phyloP scores from a whole-genome alignment of 2,113 vertebrate genomes.

The Ictidomys tridecemlineatus region DNA sequence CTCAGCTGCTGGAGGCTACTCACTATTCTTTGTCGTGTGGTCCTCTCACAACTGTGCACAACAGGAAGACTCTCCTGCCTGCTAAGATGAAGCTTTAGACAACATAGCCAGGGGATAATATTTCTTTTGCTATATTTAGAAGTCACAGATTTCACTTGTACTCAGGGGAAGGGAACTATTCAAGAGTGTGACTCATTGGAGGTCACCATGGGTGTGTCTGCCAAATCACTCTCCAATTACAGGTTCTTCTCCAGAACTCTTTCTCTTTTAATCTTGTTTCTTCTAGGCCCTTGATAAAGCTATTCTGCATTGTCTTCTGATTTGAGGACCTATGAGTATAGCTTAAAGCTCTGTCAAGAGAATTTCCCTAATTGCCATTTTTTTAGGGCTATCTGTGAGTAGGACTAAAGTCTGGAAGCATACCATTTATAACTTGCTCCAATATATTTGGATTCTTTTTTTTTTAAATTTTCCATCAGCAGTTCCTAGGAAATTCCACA shows the following conservation, averaged over 20 bases:
- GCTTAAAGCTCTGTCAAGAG: neutral
- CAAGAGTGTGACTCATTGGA: neutral
- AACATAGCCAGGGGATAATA: neutral
- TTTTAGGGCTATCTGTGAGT: neutral
- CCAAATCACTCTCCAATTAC: neutral
- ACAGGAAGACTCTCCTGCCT: neutral
- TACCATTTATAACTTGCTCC: neutral
- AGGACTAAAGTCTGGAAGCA: neutral
- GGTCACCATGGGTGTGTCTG: neutral
- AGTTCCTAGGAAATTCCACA: neutral
- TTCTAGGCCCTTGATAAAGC: neutral
- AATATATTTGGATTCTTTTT: neutral
- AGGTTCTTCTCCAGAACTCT: neutral
- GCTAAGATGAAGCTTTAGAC: neutral
- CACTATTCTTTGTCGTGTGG: neutral
- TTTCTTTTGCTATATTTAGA: slow-evolving; percentile 9
- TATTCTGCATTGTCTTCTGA: neutral
- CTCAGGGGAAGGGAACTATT: neutral
- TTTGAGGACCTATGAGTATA: neutral
- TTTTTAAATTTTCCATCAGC: neutral
- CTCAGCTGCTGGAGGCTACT: neutral
- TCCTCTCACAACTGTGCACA: neutral
- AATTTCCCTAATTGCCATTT: neutral
- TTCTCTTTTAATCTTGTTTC: neutral
- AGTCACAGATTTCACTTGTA: neutral